Base-by-base conservation (phyloP, 2,113 vertebrate species). In the Buteo buteo region DNA sequence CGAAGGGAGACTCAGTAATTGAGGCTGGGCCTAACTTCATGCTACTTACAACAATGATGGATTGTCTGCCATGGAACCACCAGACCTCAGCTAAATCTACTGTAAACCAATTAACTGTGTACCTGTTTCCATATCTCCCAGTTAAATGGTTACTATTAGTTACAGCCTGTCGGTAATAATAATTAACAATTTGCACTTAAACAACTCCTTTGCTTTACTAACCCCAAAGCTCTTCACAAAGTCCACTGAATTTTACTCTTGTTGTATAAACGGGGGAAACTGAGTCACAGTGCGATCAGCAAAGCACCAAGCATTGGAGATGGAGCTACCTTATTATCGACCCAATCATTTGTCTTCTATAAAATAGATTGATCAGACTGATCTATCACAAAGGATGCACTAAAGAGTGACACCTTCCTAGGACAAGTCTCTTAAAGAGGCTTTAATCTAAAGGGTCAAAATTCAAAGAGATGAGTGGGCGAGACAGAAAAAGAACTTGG, bases 21-120 rank as follows among this genome's bases (percentile, higher is more conserved):
- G 91, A 92, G 26, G n/a, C 50, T 86, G 62, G 64, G 65, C 66
- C 85, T 67, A 95, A 93, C 88, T 96, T 95, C 52, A 24, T 62
- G 78, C 86, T 96, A 87, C 78, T 93, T 95, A 90, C 88, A 97
- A 80, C 57, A 96, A 62, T 93, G 95, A 97, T 96, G 93, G 73
- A 96, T 96, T 96, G 91, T 94, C 91, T 93, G 74, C 70, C 91
- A 2, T 58, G 38, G 54, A 94, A 94, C 95, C 90, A 86, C 70
- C 80, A 95, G 95, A 96, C 88, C 94, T 96, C 93, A 95, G 88
- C 88, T 95, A 93, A 96, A 94, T 94, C 93, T 92, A 67, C 74
- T 94, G 73, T 90, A 90, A 93, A 85, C 90, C 93, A 97, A 94
- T 96, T 96, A 96, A 88, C 93, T 70, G 83, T 79, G 66, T 96